phyloP scores from a whole-genome alignment of 1,140 invertebrate genomes.

The Drosophila kepulauana region DNA sequence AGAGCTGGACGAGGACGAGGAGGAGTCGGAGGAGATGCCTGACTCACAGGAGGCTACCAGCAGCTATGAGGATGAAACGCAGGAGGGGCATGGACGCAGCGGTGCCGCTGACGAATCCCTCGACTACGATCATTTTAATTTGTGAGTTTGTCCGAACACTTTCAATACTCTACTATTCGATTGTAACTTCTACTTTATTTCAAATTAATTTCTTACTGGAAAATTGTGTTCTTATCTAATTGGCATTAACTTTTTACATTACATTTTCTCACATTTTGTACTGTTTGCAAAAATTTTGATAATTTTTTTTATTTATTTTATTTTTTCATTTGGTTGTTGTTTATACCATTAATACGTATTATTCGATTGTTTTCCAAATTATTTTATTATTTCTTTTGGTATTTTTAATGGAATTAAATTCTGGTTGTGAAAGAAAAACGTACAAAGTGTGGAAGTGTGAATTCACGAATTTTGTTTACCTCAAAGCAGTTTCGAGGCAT shows the following conservation, averaged over 20 bases:
- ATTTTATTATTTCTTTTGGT: constrained; percentile 21
- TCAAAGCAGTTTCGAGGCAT: constrained; percentile 31
- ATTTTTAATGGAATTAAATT: constrained; percentile 21
- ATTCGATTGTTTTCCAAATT: constrained; percentile 54
- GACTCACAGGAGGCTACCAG: constrained; percentile 64
- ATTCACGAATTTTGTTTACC: constrained; percentile 27
- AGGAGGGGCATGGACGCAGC: constrained; percentile 55
- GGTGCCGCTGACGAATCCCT: constrained; percentile 67
- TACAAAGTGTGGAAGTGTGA: constrained; percentile 66
- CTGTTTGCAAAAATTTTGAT: constrained; percentile 48
- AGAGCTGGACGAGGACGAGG: constrained; percentile 44
- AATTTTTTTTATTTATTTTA: constrained; percentile 23
- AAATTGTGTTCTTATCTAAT: constrained; percentile 21
- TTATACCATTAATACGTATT: constrained; percentile 30
- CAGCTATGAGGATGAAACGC: constrained; percentile 65
- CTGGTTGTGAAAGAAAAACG: constrained; percentile 42
- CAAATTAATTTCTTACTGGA: constrained; percentile 39
- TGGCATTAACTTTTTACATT: constrained; percentile 51
- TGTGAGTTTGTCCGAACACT: constrained; percentile 74
- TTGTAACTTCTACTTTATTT: constrained; percentile 36
- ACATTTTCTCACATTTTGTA: constrained; percentile 70
- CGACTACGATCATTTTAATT: constrained; percentile 77
- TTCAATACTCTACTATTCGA: constrained; percentile 27
- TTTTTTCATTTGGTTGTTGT: constrained; percentile 59
- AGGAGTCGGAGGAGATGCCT: constrained; percentile 39